phyloP scores from a whole-genome alignment of 2,888 invertebrate genomes.

The Mythimna lalbum region DNA sequence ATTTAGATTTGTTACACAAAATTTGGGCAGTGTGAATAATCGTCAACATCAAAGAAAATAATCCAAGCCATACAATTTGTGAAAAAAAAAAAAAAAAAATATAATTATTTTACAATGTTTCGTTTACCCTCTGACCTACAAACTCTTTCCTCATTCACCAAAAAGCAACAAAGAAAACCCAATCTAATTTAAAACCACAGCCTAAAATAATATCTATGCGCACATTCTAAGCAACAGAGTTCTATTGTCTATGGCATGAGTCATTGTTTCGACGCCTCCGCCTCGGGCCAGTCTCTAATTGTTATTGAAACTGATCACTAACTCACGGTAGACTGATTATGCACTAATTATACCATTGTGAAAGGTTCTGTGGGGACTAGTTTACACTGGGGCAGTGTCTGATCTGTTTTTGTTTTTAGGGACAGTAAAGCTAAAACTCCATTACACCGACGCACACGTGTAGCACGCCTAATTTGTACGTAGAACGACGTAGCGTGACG shows the following conservation, averaged over 20 bases:
- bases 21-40: too few species aligned
- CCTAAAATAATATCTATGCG: constrained; percentile 36
- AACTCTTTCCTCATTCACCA: not conserved
- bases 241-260: constrained; percentile 64
- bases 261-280: constrained; percentile 62
- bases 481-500: too few species aligned
- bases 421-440: too few species aligned
- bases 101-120: too few species aligned
- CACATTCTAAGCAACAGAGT: constrained; percentile 60
- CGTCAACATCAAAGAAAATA: too few species aligned
- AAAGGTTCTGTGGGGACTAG: constrained; percentile 44
- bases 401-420: not conserved
- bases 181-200: constrained; percentile 17
- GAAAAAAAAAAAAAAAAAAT: too few species aligned
- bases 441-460: too few species aligned
- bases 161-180: constrained; percentile 35
- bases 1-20: too few species aligned
- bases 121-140: not conserved
- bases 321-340: constrained; percentile 70
- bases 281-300: constrained; percentile 68
- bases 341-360: constrained; percentile 68
- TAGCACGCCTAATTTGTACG: too few species aligned
- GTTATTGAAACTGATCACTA: constrained; percentile 74
- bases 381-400: constrained; percentile 27
- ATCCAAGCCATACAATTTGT: too few species aligned